These are phyloP conservation scores for Tretioscincus oriximinensis DNA, from an alignment of 2,113 vertebrate species.

Conservation along the genomic window DNA sequence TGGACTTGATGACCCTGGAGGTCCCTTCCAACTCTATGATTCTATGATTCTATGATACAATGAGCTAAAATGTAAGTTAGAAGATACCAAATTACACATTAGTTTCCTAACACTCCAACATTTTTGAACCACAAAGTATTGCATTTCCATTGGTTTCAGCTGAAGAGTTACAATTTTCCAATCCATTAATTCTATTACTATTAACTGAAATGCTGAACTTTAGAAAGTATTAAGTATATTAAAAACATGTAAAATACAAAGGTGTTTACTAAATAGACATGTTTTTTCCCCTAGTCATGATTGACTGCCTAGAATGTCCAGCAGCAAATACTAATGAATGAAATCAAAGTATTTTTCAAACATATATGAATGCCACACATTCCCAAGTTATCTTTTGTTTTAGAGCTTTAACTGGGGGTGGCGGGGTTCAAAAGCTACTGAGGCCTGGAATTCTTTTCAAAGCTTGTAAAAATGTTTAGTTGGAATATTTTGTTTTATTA, in stretches of 20 bases:
- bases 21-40: too few species aligned
- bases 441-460: slow-evolving; percentile 59
- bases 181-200: accelerated
- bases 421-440: slow-evolving; percentile 46
- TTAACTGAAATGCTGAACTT: background rate
- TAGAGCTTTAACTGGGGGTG: slow-evolving; percentile 38
- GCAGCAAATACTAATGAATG: slow-evolving; percentile 47
- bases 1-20: too few species aligned
- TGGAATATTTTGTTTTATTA: slow-evolving; percentile 70
- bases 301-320: slow-evolving; percentile 19
- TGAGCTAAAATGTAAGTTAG: background rate
- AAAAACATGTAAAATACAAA: background rate
- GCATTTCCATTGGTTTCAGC: background rate
- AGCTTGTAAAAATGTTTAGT: slow-evolving; percentile 60
- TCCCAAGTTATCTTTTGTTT: slow-evolving; percentile 56
- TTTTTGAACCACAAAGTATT: too few species aligned
- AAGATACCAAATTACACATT: background rate
- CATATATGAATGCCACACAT: slow-evolving; percentile 49
- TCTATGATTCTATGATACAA: too few species aligned
- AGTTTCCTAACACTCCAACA: too few species aligned
- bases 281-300: slow-evolving; percentile 38
- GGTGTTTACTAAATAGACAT: slow-evolving; percentile 51
- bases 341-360: slow-evolving; percentile 53
- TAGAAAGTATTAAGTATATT: slow-evolving; percentile 4
- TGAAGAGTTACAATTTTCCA: background rate